phyloP scores from a whole-genome alignment of 2,888 invertebrate species.

The Lapara coniferarum region DNA sequence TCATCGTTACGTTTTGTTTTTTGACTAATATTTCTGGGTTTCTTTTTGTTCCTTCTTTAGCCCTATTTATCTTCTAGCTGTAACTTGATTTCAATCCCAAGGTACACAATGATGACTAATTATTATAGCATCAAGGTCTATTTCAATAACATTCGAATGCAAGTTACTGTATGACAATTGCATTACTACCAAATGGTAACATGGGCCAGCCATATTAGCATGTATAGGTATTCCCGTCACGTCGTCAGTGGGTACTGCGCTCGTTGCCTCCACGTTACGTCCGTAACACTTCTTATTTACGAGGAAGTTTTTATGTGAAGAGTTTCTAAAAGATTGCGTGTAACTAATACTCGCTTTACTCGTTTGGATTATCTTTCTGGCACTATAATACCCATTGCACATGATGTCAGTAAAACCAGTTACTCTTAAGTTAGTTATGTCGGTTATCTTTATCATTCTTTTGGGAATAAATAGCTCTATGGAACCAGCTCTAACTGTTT shows the following conservation, averaged over 20 bases:
- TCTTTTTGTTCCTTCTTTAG: too few relatives aligned
- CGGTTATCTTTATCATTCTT: neutral
- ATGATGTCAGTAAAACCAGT: neutral
- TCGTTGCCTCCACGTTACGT: conserved; percentile 50
- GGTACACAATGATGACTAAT: too few relatives aligned
- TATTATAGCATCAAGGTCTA: conserved; percentile 4
- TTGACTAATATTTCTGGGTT: too few relatives aligned
- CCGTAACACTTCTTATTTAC: conserved; percentile 29
- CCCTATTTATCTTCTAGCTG: too few relatives aligned
- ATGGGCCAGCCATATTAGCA: conserved; percentile 64
- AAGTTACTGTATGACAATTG: conserved; percentile 6
- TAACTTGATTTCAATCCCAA: too few relatives aligned
- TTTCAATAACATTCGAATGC: conserved; percentile 1
- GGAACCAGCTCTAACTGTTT: neutral
- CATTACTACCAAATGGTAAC: conserved; percentile 14
- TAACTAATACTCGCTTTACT: conserved; percentile 5
- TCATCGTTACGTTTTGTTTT: too few relatives aligned
- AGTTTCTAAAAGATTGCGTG: conserved; percentile 22
- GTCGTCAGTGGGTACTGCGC: conserved; percentile 54
- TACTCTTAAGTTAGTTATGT: neutral
- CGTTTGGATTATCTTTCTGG: conserved; percentile 1
- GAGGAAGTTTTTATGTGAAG: conserved; percentile 40
- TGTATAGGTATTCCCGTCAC: conserved; percentile 68
- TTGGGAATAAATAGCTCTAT: neutral
- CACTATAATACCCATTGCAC: neutral